Base-by-base conservation (phyloP, 64 coral and sea anemone species). In the Trachythela sp. region DNA sequence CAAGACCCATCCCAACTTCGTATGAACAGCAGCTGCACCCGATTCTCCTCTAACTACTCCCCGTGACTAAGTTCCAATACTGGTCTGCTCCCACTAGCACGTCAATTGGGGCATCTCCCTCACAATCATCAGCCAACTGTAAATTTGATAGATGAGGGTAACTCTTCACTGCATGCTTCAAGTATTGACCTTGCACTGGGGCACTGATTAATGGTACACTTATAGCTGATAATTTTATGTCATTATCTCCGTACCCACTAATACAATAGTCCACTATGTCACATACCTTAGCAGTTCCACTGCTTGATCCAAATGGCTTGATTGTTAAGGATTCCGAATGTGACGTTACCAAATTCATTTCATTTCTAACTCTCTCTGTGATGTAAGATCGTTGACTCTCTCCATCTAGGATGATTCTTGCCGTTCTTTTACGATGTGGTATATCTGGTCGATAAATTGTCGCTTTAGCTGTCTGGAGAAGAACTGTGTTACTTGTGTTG, bases 41-140 rank as follows among this genome's bases (percentile, higher is more conserved):
- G n/a, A n/a, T n/a, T n/a, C n/a, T n/a, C n/a, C n/a, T n/a, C n/a
- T n/a, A n/a, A n/a, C n/a, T n/a, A n/a, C n/a, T n/a, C n/a, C n/a
- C n/a, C n/a, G n/a, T n/a, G n/a, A n/a, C n/a, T n/a, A n/a, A n/a
- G n/a, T n/a, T n/a, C n/a, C n/a, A n/a, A n/a, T n/a, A n/a, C n/a
- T n/a, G n/a, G 56, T 91, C 93, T 13, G 56, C 54, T 88, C 89
- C 93, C 48, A 91, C 70, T 33, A 91, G 83, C 17, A 91, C 24
- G 59, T 94, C 89, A 80, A 91, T 67, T 20, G 84, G 7, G 33
- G 89, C 93, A 56, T 94, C 86, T 88, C 77, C 89, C n/a, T 94
- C 30, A 48, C 86, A 88, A 34, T 88, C 71, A 91, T 94, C 86
- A 85, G 75, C 89, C 0, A 94, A 29, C 40, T 90, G 87, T 39